A percentile compares a stretch with the other conserved stretches of the same genome.
Evolutionary conservation across 30 jellyfish, hydroid and myxozoan genomes (phyloP).

Genomic region (Cassiopea xamachana): DNA sequence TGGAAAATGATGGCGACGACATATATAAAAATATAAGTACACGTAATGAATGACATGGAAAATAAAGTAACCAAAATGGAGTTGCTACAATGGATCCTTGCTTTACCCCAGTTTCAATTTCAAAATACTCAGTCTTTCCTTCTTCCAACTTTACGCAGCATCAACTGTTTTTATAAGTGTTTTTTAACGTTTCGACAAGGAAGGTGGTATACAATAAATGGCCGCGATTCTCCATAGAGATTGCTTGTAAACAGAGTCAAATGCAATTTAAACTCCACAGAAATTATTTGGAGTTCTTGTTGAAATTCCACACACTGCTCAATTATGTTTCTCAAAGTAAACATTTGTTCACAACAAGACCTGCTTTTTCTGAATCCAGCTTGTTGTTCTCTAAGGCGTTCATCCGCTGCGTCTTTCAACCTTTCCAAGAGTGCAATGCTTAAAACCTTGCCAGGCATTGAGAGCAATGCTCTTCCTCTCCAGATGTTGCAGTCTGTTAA

Average conservation of each 20-base stretch:
- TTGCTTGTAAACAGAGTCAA: neutral
- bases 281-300: too few species aligned
- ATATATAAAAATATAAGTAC: too few species aligned
- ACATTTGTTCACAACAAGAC: neutral
- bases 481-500: neutral
- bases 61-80: too few species aligned
- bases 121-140: neutral
- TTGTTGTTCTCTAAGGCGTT: neutral
- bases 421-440: neutral
- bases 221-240: neutral
- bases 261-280: neutral
- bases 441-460: neutral
- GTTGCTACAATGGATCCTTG: neutral
- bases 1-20: too few species aligned
- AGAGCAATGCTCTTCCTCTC: neutral
- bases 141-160: neutral
- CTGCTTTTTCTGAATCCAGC: neutral
- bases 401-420: neutral
- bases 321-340: neutral
- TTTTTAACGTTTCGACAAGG: neutral
- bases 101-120: neutral
- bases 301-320: neutral
- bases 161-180: neutral
- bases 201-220: neutral
- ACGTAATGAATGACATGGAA: too few species aligned